Evolutionary conservation across 2,888 invertebrate species (phyloP).

Genomic region (Xestia xanthographa): DNA sequence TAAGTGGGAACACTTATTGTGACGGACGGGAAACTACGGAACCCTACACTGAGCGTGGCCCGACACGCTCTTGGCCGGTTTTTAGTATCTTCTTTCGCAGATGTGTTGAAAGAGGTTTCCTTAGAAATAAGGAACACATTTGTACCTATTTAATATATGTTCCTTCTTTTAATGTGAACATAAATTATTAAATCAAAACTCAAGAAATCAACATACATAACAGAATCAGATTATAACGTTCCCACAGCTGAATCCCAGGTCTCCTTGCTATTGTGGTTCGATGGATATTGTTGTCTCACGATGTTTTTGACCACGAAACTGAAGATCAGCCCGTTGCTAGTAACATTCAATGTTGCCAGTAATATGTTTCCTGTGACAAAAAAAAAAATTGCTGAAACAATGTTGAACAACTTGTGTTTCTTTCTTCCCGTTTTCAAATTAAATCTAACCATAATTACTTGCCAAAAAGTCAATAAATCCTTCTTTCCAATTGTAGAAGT

Average conservation of each 20-base stretch:
- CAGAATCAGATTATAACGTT: background rate
- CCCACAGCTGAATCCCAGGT: too few species aligned
- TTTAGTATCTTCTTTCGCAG: background rate
- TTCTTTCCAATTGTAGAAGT: constrained; percentile 72
- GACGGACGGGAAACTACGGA: too few species aligned
- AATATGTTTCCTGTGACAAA: background rate
- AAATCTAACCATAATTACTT: too few species aligned
- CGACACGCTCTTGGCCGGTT: too few species aligned
- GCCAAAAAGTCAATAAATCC: background rate
- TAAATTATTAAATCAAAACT: background rate
- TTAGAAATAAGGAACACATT: background rate
- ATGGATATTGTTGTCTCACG: background rate
- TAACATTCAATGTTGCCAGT: background rate
- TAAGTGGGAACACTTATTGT: too few species aligned
- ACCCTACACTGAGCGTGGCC: too few species aligned
- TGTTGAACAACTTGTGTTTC: background rate
- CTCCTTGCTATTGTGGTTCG: too few species aligned
- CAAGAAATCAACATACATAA: background rate
- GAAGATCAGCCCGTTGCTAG: background rate
- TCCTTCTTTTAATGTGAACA: background rate
- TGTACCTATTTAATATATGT: background rate
- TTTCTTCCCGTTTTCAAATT: too few species aligned
- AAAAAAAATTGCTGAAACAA: background rate
- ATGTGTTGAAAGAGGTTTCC: background rate
- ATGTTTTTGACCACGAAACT: background rate